phyloP scores from a whole-genome alignment of 2,797 vertebrate species.

The Harpagifer antarcticus region DNA sequence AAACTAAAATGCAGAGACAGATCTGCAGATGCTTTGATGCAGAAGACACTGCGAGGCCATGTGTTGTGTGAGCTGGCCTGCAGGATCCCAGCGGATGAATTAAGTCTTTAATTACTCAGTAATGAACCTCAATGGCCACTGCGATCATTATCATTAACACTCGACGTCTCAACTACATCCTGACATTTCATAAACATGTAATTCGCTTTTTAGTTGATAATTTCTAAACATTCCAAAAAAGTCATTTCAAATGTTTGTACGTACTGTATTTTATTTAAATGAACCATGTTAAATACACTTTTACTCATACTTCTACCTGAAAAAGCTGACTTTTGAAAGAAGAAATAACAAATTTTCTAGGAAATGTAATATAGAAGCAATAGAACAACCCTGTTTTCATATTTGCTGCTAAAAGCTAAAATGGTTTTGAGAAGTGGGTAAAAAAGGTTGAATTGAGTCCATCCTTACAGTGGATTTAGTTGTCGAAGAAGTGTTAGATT shows the following conservation, averaged over 20 bases:
- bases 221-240: neutral
- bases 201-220: neutral
- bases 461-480: no score
- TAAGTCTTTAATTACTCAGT: constrained; percentile 10
- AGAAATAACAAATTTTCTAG: neutral
- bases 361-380: neutral
- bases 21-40: neutral
- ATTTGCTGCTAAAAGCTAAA: neutral
- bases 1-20: neutral
- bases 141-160: constrained; percentile 10
- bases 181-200: neutral
- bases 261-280: neutral
- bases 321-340: neutral
- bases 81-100: constrained; percentile 17
- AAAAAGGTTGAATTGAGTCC: no score
- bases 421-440: no score
- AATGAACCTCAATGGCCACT: neutral
- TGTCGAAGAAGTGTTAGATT: no score
- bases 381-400: neutral
- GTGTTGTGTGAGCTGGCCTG: neutral
- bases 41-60: constrained; percentile 13
- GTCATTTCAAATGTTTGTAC: no score
- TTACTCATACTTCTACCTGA: neutral
- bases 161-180: neutral
- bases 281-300: neutral